Conservation (phyloP, 2,888 invertebrate genomes). For the Mythimna loreyi region DNA sequence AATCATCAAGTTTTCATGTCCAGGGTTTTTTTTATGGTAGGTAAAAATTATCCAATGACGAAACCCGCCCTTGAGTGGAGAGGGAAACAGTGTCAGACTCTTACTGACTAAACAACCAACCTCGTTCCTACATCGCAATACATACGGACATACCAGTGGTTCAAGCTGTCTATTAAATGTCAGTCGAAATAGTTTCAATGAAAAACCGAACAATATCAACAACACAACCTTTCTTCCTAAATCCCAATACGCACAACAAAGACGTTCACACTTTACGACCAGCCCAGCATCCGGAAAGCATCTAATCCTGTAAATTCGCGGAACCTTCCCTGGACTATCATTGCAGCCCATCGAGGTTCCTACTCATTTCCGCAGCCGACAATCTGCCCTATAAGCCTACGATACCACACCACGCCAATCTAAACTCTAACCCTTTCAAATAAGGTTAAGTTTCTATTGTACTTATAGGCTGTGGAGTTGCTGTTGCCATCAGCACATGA, state of each 20-base stretch:
- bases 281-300: conserved; percentile 17
- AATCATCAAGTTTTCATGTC: no score
- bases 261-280: conserved; percentile 31
- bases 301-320: conserved; percentile 49
- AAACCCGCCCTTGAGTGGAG: no score
- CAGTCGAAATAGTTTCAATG: not conserved
- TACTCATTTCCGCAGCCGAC: conserved; percentile 73
- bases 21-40: no score
- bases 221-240: not conserved
- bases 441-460: conserved; percentile 29
- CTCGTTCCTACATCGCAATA: no score
- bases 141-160: no score
- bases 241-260: conserved; percentile 11
- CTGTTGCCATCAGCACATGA: not conserved
- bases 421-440: conserved; percentile 32
- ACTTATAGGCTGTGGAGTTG: not conserved
- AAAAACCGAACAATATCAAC: not conserved
- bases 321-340: conserved; percentile 45
- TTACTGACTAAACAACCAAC: no score
- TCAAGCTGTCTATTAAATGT: no score
- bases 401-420: conserved; percentile 48
- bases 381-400: conserved; percentile 67
- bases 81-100: no score
- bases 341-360: conserved; percentile 62
- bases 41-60: no score